phyloP scores from a whole-genome alignment of 2,797 vertebrate genomes.

The Schizothorax lantsangensis region DNA sequence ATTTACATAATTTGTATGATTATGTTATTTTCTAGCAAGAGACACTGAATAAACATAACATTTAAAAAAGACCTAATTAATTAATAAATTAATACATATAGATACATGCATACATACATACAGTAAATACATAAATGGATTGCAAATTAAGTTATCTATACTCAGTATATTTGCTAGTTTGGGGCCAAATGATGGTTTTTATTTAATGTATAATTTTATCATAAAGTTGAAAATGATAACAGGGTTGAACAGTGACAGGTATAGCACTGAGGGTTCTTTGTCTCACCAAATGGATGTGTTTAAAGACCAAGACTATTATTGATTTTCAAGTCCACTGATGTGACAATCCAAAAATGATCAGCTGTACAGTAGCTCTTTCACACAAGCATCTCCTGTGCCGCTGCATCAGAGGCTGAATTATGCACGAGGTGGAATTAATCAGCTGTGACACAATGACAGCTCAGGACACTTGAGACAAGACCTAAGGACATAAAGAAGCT shows the following conservation, averaged over 20 bases:
- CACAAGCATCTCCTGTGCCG: constrained; percentile 63
- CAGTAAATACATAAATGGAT: too few species aligned
- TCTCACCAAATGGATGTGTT: not conserved
- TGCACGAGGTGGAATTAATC: constrained; percentile 80
- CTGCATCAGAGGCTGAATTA: constrained; percentile 79
- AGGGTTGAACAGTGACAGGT: not conserved
- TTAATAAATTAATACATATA: too few species aligned
- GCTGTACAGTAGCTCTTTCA: constrained; percentile 47
- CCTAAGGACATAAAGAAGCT: constrained; percentile 70
- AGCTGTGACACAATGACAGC: constrained; percentile 76
- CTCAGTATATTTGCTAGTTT: not conserved
- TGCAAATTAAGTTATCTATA: too few species aligned
- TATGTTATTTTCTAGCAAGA: too few species aligned
- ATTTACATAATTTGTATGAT: too few species aligned
- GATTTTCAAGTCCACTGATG: constrained; percentile 18
- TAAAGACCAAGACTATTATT: not conserved
- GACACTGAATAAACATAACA: too few species aligned
- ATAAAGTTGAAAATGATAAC: not conserved
- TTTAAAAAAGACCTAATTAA: too few species aligned
- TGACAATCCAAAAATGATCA: constrained; percentile 21
- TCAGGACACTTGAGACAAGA: constrained; percentile 75
- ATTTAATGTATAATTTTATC: not conserved
- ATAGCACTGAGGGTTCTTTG: not conserved
- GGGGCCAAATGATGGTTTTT: not conserved
- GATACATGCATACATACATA: too few species aligned